Evolutionary conservation across 2,113 vertebrate genomes (phyloP).

Genomic region (Catharus fuscescens): DNA sequence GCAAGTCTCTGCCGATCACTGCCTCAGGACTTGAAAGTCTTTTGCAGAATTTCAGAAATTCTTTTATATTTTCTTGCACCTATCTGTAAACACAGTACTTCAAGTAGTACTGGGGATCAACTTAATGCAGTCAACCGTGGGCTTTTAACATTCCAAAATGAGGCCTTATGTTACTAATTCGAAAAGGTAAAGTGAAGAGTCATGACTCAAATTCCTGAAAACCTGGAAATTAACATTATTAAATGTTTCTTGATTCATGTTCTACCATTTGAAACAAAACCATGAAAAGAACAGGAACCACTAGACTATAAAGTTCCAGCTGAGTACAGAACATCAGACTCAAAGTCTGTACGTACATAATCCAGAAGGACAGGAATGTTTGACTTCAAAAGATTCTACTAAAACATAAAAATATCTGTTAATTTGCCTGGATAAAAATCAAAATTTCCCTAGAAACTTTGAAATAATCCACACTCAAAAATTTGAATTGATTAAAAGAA

Average conservation of each 20-base stretch:
- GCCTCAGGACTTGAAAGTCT: neutral
- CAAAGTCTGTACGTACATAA: neutral
- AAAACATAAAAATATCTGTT: neutral
- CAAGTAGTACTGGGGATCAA: neutral
- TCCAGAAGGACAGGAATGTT: neutral
- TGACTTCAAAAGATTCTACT: neutral
- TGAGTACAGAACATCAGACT: neutral
- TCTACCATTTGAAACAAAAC: neutral
- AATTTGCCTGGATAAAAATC: neutral
- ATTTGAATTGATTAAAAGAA: neutral
- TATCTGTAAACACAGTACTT: neutral
- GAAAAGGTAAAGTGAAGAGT: neutral
- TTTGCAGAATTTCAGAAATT: neutral
- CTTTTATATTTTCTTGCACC: neutral
- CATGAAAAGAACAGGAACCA: neutral
- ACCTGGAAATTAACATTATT: neutral
- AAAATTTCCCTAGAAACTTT: neutral
- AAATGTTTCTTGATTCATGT: neutral
- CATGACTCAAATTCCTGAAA: neutral
- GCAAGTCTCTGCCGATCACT: neutral
- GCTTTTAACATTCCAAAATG: neutral
- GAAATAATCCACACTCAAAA: neutral
- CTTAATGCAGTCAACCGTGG: accelerated
- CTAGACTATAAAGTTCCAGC: neutral
- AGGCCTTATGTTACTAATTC: neutral